Conservation (phyloP, 2,797 vertebrate genomes). For the Vipera latastei region DNA sequence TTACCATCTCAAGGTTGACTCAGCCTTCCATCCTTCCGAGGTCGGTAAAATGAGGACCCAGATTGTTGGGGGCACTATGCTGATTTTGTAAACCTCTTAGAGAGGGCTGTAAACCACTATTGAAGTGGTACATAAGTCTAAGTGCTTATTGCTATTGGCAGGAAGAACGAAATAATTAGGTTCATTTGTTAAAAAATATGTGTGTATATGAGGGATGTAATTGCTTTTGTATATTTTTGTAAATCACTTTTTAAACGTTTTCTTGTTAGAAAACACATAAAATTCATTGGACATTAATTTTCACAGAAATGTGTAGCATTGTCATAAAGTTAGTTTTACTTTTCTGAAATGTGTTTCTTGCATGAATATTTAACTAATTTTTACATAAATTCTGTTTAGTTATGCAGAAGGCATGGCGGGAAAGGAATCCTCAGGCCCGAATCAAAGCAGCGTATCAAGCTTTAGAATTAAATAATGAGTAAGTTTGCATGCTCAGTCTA, state of each 20-base stretch:
- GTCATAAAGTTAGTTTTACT: not conserved
- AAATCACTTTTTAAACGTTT: not conserved
- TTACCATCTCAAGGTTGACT: not conserved
- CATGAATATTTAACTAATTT: slow-evolving; percentile 42
- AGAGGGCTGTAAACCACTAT: not conserved
- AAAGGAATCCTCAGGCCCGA: slow-evolving; percentile 95
- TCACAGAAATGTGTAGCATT: not conserved
- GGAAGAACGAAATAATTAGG: not conserved
- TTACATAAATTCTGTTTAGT: slow-evolving; percentile 71
- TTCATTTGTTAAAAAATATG: not conserved
- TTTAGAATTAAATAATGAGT: slow-evolving; percentile 95
- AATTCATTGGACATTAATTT: not conserved
- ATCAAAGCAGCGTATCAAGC: slow-evolving; percentile 97
- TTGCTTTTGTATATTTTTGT: not conserved
- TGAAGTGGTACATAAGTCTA: not conserved
- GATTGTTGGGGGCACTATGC: not conserved
- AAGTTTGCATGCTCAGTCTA: slow-evolving; percentile 67
- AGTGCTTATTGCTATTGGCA: not conserved
- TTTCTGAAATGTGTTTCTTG: slow-evolving; percentile 12
- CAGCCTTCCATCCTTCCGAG: not conserved
- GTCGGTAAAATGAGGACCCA: not conserved
- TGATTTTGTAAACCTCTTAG: not conserved
- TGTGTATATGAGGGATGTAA: not conserved
- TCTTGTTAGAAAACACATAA: not conserved
- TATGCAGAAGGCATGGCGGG: slow-evolving; percentile 99